Base-by-base conservation (phyloP, 2,888 invertebrate species). In the Acleris emargana region DNA sequence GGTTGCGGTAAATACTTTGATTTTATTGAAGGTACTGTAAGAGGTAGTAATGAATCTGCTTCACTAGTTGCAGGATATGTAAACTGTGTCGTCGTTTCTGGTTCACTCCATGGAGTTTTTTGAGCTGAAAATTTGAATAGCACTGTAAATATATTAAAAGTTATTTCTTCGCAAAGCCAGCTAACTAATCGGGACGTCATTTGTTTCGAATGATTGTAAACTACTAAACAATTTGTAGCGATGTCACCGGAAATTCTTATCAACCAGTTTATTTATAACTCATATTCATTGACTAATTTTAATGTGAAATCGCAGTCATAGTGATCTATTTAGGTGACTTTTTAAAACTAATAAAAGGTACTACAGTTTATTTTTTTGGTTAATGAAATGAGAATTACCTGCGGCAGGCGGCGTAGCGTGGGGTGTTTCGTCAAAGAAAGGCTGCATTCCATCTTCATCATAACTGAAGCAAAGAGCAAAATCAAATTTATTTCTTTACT, bases 361-460 rank as follows among this genome's bases (percentile, higher is more conserved):
- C 22, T 50, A 13, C 2, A 22, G 13, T 25, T 22, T 28, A 58
- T 50, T 13, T 58, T 17, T 58, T 57, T 13, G 20, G 50, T 67
- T 62, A 22, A 4, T 22, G 4, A 22, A 2, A 25, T 28, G 2
- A 32, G 2, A 4, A 32, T 76, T 84, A 91, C 90, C 88, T 79
- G 87, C 88, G 63, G 91, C 91, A 74, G 91, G 91, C 58, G 92
- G 91, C 62, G 92, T 92, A 3, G 92, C 92, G 58, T 92, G 92
- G 57, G 92, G 92, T 28, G 92, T 92, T 78, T 91, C 92, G 68
- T 91, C 88, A 72, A 92, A 92, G 79, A 92, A 92, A 47, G 92
- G 92, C 78, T 92, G 92, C 90, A 90, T 91, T 52, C 90, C 91
- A 76, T 92, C 91, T 64, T 91, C 91, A 69, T 91, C 91, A 72